Percentiles rank a stretch among this genome's conserved stretches.
phyloP scores from a whole-genome alignment of 2,113 vertebrate genomes.

The Urocolius indicus region DNA sequence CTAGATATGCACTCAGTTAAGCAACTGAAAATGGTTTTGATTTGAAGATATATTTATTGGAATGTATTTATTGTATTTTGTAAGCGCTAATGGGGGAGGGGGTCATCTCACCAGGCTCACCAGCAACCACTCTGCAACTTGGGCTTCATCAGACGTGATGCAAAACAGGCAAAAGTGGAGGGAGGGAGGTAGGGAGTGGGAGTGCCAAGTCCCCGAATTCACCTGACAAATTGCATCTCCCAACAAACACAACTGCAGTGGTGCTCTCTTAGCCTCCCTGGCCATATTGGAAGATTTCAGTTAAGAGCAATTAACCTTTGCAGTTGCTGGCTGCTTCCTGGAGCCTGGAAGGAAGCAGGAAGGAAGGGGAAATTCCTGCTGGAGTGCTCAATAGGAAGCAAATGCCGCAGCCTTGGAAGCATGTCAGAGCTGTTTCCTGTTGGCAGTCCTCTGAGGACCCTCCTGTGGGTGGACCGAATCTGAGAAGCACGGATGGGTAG shows the following conservation, averaged over 20 bases:
- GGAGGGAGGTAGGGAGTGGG: background rate
- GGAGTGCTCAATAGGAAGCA: background rate
- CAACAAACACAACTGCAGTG: background rate
- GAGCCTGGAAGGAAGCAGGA: background rate
- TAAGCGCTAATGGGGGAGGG: slow-evolving; percentile 21
- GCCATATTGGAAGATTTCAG: background rate
- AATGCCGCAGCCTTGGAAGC: background rate
- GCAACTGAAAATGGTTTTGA: slow-evolving; percentile 78
- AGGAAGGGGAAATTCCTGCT: background rate
- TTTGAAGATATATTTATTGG: slow-evolving; percentile 83
- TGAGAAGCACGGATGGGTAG: background rate
- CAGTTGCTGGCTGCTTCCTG: background rate
- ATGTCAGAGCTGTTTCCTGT: background rate
- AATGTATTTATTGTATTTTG: slow-evolving; percentile 78
- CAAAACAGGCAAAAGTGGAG: background rate
- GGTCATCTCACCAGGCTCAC: background rate
- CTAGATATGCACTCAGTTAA: slow-evolving; percentile 82
- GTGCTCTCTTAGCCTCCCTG: background rate
- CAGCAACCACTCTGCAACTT: background rate
- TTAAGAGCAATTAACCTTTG: background rate
- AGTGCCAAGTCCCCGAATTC: fast-evolving
- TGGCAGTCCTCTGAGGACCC: background rate
- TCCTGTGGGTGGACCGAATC: fast-evolving
- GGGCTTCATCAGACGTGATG: background rate
- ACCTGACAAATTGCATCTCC: background rate